A percentile compares a stretch with the other conserved stretches of the same genome.
phyloP scores from a whole-genome alignment of 2,888 invertebrate species.

The Heliconius aoede region DNA sequence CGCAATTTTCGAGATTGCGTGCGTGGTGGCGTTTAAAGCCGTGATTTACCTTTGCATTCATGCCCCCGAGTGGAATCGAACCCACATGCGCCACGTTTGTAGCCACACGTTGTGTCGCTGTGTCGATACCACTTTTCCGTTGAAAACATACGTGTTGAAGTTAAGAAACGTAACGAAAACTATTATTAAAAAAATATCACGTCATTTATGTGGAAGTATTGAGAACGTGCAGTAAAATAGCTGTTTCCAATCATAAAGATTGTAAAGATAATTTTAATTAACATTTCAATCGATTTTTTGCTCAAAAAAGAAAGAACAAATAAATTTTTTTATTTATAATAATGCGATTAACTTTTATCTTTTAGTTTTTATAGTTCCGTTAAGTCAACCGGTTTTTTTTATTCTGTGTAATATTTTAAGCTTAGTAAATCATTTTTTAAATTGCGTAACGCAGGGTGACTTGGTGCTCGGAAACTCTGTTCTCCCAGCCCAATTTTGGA shows the following conservation, averaged over 20 bases:
- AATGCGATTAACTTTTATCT: conserved; percentile 20
- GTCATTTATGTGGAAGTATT: not conserved
- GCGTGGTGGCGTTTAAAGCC: not conserved
- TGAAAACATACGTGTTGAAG: conserved; percentile 4
- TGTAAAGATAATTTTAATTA: conserved; percentile 19
- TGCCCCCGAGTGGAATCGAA: no score
- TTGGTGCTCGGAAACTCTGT: not conserved
- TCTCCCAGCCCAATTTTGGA: not conserved
- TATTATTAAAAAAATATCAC: not conserved
- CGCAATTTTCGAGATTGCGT: not conserved
- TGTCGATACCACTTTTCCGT: no score
- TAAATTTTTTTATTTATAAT: conserved; percentile 20
- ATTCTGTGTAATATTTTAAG: not conserved
- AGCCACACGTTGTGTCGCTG: no score
- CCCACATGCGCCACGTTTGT: not conserved
- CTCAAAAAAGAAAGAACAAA: conserved; percentile 14
- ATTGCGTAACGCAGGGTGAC: not conserved
- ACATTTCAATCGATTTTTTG: not conserved
- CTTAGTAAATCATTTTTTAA: not conserved
- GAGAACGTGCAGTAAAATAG: conserved; percentile 3
- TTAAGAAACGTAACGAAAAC: not conserved
- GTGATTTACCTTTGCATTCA: not conserved
- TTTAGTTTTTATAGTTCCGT: not conserved
- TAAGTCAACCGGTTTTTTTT: not conserved
- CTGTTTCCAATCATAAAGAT: conserved; percentile 21